These are phyloP conservation scores for Athripsodes cinereus DNA, from an alignment of 2,888 invertebrate species.

Conservation along the genomic window DNA sequence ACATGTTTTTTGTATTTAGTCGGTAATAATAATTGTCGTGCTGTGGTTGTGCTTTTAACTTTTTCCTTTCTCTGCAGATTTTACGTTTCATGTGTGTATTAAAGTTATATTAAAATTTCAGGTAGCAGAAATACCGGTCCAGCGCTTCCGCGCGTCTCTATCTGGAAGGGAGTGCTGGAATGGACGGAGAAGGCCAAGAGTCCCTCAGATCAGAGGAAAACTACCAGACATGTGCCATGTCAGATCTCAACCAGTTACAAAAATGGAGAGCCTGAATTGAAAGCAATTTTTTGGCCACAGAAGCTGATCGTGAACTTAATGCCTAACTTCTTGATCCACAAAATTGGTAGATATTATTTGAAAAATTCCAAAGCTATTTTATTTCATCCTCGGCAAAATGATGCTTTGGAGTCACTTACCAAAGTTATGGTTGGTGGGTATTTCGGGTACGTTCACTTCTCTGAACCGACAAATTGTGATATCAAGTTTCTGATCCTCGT, in stretches of 20 bases:
- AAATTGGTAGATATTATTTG: conserved; percentile 80
- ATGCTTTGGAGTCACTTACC: conserved; percentile 81
- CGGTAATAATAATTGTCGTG: too few species aligned
- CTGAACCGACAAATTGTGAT: conserved; percentile 62
- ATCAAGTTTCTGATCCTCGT: conserved; percentile 82
- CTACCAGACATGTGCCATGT: conserved; percentile 63
- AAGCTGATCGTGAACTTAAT: conserved; percentile 91
- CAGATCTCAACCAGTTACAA: conserved; percentile 56
- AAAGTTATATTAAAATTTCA: too few species aligned
- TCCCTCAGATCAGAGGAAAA: conserved; percentile 69
- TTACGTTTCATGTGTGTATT: too few species aligned
- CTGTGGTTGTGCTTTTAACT: too few species aligned
- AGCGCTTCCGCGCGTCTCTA: conserved; percentile 33
- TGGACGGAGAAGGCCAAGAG: conserved; percentile 89
- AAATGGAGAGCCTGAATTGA: conserved; percentile 86
- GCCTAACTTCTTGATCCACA: conserved; percentile 87
- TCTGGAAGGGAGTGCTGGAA: conserved; percentile 81
- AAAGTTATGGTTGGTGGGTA: conserved; percentile 90
- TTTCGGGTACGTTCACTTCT: conserved; percentile 93
- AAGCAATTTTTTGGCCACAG: conserved; percentile 89
- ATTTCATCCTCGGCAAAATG: conserved; percentile 81
- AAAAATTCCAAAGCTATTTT: conserved; percentile 90
- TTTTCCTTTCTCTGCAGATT: too few species aligned
- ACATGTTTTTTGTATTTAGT: too few species aligned
- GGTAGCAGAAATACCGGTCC: too few species aligned